A percentile compares a stretch with the other conserved stretches of the same genome.
Evolutionary conservation across 2,888 invertebrate genomes (phyloP).

Genomic region (Cheilosia impressa): DNA sequence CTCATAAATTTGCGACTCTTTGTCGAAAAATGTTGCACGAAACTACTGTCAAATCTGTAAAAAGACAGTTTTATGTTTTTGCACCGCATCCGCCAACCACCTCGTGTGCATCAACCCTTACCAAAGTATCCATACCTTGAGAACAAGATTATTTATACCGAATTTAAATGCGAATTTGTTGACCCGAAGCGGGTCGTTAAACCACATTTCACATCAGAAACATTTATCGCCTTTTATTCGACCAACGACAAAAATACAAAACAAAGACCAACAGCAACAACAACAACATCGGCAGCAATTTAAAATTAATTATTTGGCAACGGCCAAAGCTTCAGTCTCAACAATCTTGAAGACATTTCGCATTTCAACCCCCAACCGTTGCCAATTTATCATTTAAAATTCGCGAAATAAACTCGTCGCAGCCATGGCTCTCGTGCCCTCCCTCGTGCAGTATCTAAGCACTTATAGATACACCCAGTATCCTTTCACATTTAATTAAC

Average conservation of each 20-base stretch:
- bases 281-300: neutral
- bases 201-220: conserved; percentile 26
- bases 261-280: neutral
- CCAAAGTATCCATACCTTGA: neutral
- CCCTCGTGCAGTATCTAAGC: conserved; percentile 31
- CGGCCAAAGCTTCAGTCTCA: conserved; percentile 46
- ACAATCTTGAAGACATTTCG: conserved; percentile 71
- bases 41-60: too few relatives aligned
- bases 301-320: conserved; percentile 58
- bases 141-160: neutral
- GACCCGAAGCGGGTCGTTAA: conserved; percentile 30
- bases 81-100: too few relatives aligned
- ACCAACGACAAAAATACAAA: neutral
- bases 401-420: neutral
- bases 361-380: conserved; percentile 63
- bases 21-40: too few relatives aligned
- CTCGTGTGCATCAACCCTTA: too few relatives aligned
- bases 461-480: conserved; percentile 14
- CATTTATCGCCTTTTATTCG: conserved; percentile 29
- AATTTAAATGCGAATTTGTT: neutral
- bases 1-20: too few relatives aligned
- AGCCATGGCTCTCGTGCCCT: neutral
- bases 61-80: too few relatives aligned
- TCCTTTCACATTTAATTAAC: conserved; percentile 68
- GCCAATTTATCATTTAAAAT: conserved; percentile 32